Base-by-base conservation (phyloP, 2,888 invertebrate genomes). In the Byasa hedistus region DNA sequence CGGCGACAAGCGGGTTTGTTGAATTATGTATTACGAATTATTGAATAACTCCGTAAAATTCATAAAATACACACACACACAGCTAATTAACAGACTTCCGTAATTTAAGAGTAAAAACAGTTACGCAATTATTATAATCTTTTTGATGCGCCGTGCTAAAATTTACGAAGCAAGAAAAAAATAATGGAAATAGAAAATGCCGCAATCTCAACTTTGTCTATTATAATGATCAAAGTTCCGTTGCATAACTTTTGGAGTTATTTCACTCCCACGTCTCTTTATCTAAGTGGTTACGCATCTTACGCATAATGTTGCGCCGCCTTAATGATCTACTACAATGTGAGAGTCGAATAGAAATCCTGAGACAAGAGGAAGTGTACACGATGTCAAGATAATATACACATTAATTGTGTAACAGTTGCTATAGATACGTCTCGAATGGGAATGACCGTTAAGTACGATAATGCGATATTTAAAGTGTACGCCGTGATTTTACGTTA, bases 241-340 rank as follows among this genome's bases (percentile, higher is more conserved):
- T 66, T 62, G 21, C 61, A 57, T 52, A 66, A 66, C 54, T 24
- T 17, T 51, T 52, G 52, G 24, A 60, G 54, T 65, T 61, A 62
- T 66, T 66, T 54, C 57, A 62, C 66, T 66, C 61, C 61, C 61
- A 66, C 66, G 66, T 54, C 57, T 57, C 61, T 61, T 57, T 57
- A 61, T 65, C 61, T 66, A 66, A 66, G 57, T 54, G 66, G 61
- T 66, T 66, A 66, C 61, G 61, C 66, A 62, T 66, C 57, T 62
- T 57, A 66, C 61, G 61, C 66, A 66, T 62, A 66, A 66, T 66
- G 66, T 62, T 66, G 32, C 54, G 57, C 27, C 61, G 54, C 27
- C 57, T 66, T 66, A 66, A 66, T 56, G 61, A 66, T 66, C 58
- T 61, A 56, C 66, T 5, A 48, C n/a, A 62, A 58, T 61, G 57